These are phyloP conservation scores for Schlechtendalia chinensis DNA, from an alignment of 1,140 invertebrate species.

Conservation along the genomic window DNA sequence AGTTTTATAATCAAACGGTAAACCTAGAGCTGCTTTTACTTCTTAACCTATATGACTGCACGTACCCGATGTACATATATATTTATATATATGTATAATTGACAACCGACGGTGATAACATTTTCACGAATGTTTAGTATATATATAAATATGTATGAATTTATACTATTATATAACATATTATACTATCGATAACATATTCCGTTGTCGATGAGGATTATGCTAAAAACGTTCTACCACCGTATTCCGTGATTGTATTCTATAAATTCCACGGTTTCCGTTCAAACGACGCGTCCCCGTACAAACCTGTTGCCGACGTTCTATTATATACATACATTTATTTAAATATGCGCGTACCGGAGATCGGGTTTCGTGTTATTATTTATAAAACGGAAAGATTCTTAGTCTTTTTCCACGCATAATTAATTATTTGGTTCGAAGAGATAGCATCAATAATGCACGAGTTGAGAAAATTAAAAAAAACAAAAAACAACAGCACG, in stretches of 20 bases:
- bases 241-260: not conserved
- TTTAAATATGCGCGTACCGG: not conserved
- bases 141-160: no score
- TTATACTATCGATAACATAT: not conserved
- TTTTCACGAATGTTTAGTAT: no score
- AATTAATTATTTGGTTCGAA: slow-evolving; percentile 23
- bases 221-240: slow-evolving; percentile 2
- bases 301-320: slow-evolving; percentile 13
- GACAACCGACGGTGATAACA: no score
- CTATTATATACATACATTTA: not conserved
- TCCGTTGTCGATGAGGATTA: not conserved
- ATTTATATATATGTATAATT: no score
- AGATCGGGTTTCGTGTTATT: slow-evolving; percentile 22
- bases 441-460: not conserved
- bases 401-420: not conserved
- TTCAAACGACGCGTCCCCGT: not conserved
- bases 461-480: not conserved
- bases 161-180: not conserved
- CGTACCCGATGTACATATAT: no score
- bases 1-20: not conserved
- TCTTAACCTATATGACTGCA: no score
- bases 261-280: not conserved
- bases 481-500: not conserved
- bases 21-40: not conserved
- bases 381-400: slow-evolving; percentile 2